Percentiles rank a stretch among this genome's conserved stretches.
Evolutionary conservation across 2,113 vertebrate species (phyloP).

Genomic region (Fukomys damarensis): DNA sequence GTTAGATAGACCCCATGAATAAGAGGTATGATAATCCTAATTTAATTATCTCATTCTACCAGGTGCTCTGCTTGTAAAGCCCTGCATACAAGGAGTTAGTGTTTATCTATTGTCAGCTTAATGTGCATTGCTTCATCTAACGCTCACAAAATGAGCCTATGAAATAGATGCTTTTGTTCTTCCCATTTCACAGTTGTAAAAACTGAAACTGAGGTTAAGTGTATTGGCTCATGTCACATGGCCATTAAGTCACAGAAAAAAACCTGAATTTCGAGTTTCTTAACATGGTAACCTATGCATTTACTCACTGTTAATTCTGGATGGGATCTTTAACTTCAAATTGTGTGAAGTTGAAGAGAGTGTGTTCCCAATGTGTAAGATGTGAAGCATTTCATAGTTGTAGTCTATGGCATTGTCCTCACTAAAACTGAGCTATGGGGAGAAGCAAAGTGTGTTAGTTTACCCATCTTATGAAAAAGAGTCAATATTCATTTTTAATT

Average conservation of each 20-base stretch:
- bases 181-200: constrained; percentile 66
- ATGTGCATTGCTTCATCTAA: constrained; percentile 67
- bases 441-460: not conserved
- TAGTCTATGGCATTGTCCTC: not conserved
- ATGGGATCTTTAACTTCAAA: not conserved
- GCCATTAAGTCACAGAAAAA: not conserved
- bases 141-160: constrained; percentile 62
- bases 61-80: constrained; percentile 60
- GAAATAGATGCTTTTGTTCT: constrained; percentile 34
- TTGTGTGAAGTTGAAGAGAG: not conserved
- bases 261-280: not conserved
- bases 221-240: not conserved
- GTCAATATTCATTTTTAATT: not conserved
- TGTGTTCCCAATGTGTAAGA: not conserved
- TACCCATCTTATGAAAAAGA: not conserved
- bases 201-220: constrained; percentile 56
- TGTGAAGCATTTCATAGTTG: not conserved
- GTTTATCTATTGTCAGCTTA: constrained; percentile 55
- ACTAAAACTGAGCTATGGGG: not conserved
- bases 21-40: not conserved
- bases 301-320: not conserved
- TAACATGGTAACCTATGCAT: not conserved
- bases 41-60: constrained; percentile 42
- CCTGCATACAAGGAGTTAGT: not conserved
- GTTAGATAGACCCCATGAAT: not conserved